Base-by-base conservation (phyloP, 2,888 invertebrate genomes). In the Hecatera dysodea region DNA sequence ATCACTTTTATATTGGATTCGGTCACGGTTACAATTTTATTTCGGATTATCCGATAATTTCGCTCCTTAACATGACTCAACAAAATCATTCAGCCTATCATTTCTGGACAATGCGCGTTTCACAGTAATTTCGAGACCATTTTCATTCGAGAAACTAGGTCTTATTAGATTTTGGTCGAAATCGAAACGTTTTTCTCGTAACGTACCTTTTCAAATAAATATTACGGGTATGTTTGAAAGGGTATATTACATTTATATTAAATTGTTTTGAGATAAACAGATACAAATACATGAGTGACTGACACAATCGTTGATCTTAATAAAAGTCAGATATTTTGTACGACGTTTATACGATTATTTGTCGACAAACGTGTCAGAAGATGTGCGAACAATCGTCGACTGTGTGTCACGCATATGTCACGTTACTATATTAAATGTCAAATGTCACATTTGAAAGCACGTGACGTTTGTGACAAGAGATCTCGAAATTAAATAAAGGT, bases 371-470 rank as follows among this genome's bases (percentile, higher is more conserved):
- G 9, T 59, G 36, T 52, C 59, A 44, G 29, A 22, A 8, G 33
- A 46, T 2, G 22, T 57, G 53, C 57, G 15, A 60, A 63, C 57
- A 60, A 56, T 60, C 29, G 9, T 50, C 33, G 15, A 46, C 24
- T 59, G 15, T 56, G 12, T 9, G 27, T 39, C 65, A 48, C 33
- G 17, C 33, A 11, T 57, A 46, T 24, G 62, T 60, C 52, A 61
- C 50, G 50, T 75, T 46, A 75, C 46, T 27, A 39, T 44, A 33
- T 46, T 46, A 67, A 80, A 80, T 75, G 80, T 52, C 69, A 55
- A 53, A 59, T 27, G 64, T 67, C 63, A 71, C 57, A 52, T 64
- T 46, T 67, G 44, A 60, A 27, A 33, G 46, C 22, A 39, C 27
- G 19, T 39, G 57, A 27, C n/a, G 15, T 24, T 50, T 33, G n/a